Evolutionary conservation across 2,113 vertebrate genomes (phyloP).

Genomic region (Hoplias malabaricus): DNA sequence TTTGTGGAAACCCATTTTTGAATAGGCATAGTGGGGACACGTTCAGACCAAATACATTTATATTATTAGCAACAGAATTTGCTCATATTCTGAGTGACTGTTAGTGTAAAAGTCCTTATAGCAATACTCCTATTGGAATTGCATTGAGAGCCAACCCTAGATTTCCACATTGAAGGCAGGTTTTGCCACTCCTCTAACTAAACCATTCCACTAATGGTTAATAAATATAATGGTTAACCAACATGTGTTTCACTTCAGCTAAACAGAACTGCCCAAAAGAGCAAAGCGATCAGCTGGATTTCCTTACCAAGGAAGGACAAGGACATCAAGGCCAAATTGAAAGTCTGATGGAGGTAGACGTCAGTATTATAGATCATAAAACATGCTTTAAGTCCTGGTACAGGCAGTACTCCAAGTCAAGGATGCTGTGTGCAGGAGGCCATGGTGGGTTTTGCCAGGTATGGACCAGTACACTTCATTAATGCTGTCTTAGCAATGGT

Average conservation of each 20-base stretch:
- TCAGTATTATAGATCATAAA: constrained; percentile 26
- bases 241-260: constrained; percentile 36
- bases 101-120: too few relatives aligned
- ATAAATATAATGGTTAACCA: not conserved
- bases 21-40: too few relatives aligned
- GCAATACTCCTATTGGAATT: too few relatives aligned
- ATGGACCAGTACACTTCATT: not conserved
- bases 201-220: too few relatives aligned
- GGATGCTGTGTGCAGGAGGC: constrained; percentile 35
- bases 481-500: too few relatives aligned
- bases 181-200: not conserved
- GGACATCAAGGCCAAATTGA: constrained; percentile 35
- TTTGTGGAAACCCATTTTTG: too few relatives aligned
- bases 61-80: too few relatives aligned
- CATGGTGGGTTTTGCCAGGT: constrained; percentile 45
- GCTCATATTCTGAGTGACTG: too few relatives aligned
- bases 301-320: constrained; percentile 40
- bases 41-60: too few relatives aligned
- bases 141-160: too few relatives aligned
- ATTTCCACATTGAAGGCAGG: too few relatives aligned
- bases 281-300: constrained; percentile 31
- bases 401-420: not conserved
- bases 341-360: constrained; percentile 38
- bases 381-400: constrained; percentile 11
- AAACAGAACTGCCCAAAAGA: not conserved